A percentile compares a stretch with the other conserved stretches of the same genome.
phyloP scores from a whole-genome alignment of 2,113 vertebrate genomes.

The Egretta garzetta region DNA sequence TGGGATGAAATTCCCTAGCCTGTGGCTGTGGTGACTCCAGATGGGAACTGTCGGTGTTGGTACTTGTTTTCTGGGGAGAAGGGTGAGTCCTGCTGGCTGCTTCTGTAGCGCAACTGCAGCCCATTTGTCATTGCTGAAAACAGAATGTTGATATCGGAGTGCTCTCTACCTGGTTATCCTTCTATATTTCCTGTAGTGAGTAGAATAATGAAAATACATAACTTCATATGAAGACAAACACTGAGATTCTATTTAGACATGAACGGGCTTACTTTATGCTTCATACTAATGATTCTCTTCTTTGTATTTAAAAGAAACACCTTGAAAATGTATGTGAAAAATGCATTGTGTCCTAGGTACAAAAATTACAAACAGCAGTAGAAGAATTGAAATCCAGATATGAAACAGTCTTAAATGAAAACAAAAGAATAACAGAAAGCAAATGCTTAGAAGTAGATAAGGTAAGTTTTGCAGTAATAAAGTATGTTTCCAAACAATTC shows the following conservation, averaged over 20 bases:
- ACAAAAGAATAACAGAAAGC: conserved; percentile 51
- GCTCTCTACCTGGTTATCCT: not conserved
- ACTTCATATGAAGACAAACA: not conserved
- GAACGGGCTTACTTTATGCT: not conserved
- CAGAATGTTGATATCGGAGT: not conserved
- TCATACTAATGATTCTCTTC: not conserved
- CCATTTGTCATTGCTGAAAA: not conserved
- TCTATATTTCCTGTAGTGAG: not conserved
- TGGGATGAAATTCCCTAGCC: not conserved
- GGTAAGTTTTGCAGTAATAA: conserved; percentile 65
- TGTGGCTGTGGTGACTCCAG: not conserved
- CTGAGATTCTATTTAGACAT: not conserved
- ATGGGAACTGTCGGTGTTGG: not conserved
- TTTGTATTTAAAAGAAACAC: not conserved
- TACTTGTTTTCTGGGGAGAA: not conserved
- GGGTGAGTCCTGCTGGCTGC: not conserved
- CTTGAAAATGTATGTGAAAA: not conserved
- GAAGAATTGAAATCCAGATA: conserved; percentile 74
- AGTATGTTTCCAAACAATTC: not conserved
- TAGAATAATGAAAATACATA: not conserved
- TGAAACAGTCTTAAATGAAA: conserved; percentile 72
- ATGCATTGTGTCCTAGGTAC: conserved; percentile 72
- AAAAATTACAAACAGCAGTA: conserved; percentile 76
- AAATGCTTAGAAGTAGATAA: conserved; percentile 69
- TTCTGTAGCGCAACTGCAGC: not conserved